Conservation (phyloP, 2,888 invertebrate species). For the Cephus spinipes region DNA sequence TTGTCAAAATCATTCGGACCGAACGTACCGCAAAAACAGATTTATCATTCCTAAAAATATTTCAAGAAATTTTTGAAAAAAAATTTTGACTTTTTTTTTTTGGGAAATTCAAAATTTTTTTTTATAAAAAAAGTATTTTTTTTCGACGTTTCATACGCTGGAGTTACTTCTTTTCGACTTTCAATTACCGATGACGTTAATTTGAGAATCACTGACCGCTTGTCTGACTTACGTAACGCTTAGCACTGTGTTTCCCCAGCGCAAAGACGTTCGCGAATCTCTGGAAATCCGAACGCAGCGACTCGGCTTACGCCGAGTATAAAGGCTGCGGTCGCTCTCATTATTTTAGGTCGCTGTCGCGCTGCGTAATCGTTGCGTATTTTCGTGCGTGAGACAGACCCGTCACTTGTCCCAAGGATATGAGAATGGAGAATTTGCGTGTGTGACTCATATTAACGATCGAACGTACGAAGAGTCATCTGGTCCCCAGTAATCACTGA, state of each 20-base stretch:
- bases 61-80: too few species aligned
- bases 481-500: not conserved
- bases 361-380: not conserved
- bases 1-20: too few species aligned
- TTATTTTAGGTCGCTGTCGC: slow-evolving; percentile 1
- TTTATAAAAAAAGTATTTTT: too few species aligned
- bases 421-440: not conserved
- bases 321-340: not conserved
- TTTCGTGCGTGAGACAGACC: not conserved
- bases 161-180: too few species aligned
- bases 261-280: not conserved
- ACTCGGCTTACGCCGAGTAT: not conserved
- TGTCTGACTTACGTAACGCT: not conserved
- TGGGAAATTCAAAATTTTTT: too few species aligned
- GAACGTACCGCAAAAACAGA: too few species aligned
- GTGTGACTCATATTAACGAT: too few species aligned
- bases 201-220: not conserved
- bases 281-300: not conserved
- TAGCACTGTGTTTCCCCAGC: not conserved
- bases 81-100: too few species aligned
- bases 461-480: too few species aligned
- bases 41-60: too few species aligned
- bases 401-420: not conserved
- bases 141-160: too few species aligned
- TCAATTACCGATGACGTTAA: too few species aligned